Evolutionary conservation across 2,113 vertebrate genomes (phyloP).

Genomic region (Ahaetulla prasina): DNA sequence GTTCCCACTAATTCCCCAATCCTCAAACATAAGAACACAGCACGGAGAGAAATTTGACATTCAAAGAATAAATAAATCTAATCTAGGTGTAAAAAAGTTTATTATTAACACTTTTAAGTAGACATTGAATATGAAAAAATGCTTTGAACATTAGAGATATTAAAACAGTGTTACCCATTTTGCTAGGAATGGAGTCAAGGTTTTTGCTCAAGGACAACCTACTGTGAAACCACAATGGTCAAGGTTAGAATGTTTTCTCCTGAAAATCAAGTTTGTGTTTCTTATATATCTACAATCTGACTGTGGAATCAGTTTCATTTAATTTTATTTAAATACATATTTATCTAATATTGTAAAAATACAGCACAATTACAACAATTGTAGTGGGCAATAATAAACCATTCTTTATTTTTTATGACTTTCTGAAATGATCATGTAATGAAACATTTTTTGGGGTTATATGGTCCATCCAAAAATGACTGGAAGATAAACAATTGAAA

Average conservation of each 20-base stretch:
- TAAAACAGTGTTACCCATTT: neutral
- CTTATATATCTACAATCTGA: neutral
- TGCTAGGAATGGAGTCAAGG: neutral
- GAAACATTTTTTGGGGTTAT: neutral
- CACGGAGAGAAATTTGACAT: neutral
- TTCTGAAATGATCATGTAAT: neutral
- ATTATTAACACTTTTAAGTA: neutral
- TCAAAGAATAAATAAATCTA: neutral
- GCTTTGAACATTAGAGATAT: neutral
- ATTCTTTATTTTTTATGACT: neutral
- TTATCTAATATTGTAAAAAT: neutral
- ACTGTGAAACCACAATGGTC: neutral
- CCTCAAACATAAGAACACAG: neutral
- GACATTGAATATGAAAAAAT: neutral
- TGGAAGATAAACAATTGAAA: neutral
- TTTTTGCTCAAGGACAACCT: neutral
- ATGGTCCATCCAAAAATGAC: neutral
- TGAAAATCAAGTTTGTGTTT: neutral
- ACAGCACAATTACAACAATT: neutral
- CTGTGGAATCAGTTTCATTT: neutral
- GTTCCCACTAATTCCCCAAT: neutral
- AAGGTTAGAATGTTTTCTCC: neutral
- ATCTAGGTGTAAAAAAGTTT: neutral
- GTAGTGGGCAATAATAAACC: neutral
- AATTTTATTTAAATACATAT: neutral